Base-by-base conservation (phyloP, 2,113 vertebrate species). In the Andinoacara biseriatus region DNA sequence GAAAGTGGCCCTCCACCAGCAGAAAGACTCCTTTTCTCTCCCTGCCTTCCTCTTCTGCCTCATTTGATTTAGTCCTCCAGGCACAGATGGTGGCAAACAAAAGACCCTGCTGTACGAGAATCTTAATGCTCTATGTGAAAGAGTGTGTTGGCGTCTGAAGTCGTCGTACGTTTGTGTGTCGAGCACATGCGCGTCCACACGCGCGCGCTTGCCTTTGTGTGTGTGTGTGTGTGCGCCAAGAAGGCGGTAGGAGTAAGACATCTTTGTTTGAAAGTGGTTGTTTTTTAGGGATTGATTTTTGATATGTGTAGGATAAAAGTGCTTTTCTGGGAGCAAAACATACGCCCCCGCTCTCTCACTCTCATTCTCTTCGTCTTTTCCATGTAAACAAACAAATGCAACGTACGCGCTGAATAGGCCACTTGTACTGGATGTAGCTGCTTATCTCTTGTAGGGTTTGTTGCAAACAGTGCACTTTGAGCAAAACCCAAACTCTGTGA, bases 71-170 rank as follows among this genome's bases (percentile, higher is more conserved):
- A 58, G 85, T 89, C 83, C 86, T 89, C 75, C 77, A 77, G 83
- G 85, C 88, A 80, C 91, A 93, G 80, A 92, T 90, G 89, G 90
- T 83, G 88, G 76, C 84, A 90, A 89, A 92, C 87, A 87, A 78
- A 87, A 84, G 77, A 83, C 56, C 56, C 61, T 17, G 76, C 86
- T 90, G 76, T 86, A 81, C 9, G 31, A 83, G 85, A 90, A 89
- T 84, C 83, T 43, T 83, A 87, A 86, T 91, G 78, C 78, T 80
- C 80, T 54, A 65, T 88, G 82, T 80, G 58, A 85, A 89, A 86
- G 83, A 83, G 83, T 74, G 69, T 74, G 77, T 58, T 5, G 11
- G 40, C 74, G 5, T 63, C 76, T 78, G 46, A 78, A 74, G 78
- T 54, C 69, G 61, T 56, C 81, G 43, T 33, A 35, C 9, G 69